Base-by-base conservation (phyloP, 92 coral and sea anemone genomes). In the Porites cylindrica region DNA sequence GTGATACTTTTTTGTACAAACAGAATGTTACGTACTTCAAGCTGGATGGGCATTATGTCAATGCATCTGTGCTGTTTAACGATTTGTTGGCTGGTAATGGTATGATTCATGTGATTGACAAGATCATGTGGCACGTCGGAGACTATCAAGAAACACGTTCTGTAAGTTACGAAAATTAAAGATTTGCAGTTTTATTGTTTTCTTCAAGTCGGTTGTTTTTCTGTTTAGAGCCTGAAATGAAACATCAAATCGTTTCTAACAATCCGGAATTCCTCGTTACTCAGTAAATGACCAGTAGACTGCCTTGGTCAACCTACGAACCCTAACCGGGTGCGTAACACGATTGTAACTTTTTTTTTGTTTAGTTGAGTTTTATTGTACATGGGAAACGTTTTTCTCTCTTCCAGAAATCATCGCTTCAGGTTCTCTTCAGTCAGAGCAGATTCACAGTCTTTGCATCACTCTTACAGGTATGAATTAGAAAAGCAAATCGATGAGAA, bases 51-150 rank as follows among this genome's bases (percentile, higher is more conserved):
- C 96, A 86, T 74, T 47, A 75, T 56, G 75, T 72, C 64, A 96
- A 88, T 78, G 94, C 99, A 43, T 86, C 79, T 52, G 92, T 95
- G 62, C 91, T 89, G 54, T 86, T 80, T 38, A 75, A 86, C 11
- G 98, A 96, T 81, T 79, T 96, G 23, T 21, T 93, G 67, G 96
- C 96, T 4, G 96, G 93, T 19, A 96, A 96, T 82, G 99, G 99
- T n/a, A 88, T 96, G 64, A 83, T 96, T 51, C 99, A 96, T 70
- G 89, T 96, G 6, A 70, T 96, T 51, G 93, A 96, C 82, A 86
- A 80, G 51, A 73, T 89, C 1, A 89, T 91, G 82, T 91, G 95
- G 98, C 85, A 80, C 19, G 94, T 93, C 52, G 93, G 91, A 11
- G 88, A 66, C 72, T 91, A 88, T 74, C 63, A 69, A 4, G 50